These are phyloP conservation scores for Branchinecta sandiegonensis DNA, from an alignment of 2,888 invertebrate species.

Conservation along the genomic window DNA sequence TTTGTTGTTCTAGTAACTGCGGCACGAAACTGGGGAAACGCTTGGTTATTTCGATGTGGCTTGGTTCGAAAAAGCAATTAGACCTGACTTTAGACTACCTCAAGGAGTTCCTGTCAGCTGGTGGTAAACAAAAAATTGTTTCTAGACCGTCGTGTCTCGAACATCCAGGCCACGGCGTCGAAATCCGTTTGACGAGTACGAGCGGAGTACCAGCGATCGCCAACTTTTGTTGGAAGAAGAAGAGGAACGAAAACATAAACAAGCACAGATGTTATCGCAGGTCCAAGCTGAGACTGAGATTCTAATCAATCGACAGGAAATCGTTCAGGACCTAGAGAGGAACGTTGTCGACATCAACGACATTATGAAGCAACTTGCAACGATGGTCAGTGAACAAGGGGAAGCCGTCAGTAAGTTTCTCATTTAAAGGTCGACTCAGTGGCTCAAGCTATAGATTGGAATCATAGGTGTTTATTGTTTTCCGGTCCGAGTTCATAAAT, in stretches of 20 bases:
- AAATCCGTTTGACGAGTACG: constrained; percentile 5
- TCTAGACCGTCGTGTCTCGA: background rate
- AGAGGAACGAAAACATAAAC: background rate
- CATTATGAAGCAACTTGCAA: constrained; percentile 7
- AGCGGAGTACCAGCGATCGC: background rate
- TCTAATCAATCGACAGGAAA: background rate
- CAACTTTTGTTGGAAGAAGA: constrained; percentile 2
- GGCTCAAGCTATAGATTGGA: no score
- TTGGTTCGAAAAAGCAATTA: no score
- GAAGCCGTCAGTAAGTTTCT: background rate
- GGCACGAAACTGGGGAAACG: no score
- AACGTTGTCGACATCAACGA: constrained; percentile 11
- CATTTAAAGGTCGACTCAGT: no score
- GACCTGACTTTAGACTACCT: no score
- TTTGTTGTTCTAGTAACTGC: no score
- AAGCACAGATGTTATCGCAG: background rate
- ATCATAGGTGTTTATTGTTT: no score
- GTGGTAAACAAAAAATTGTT: no score
- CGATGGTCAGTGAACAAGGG: constrained; percentile 6
- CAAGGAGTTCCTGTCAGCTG: no score
- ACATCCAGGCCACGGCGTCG: constrained; percentile 7
- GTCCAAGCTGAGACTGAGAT: background rate
- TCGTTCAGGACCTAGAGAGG: constrained; percentile 3
- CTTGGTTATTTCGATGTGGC: no score
- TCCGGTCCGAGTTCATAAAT: no score